Evolutionary conservation across 2,888 invertebrate species (phyloP), one percentile per base, ranked within the genome.

Genomic region (Zygaena filipendulae): DNA sequence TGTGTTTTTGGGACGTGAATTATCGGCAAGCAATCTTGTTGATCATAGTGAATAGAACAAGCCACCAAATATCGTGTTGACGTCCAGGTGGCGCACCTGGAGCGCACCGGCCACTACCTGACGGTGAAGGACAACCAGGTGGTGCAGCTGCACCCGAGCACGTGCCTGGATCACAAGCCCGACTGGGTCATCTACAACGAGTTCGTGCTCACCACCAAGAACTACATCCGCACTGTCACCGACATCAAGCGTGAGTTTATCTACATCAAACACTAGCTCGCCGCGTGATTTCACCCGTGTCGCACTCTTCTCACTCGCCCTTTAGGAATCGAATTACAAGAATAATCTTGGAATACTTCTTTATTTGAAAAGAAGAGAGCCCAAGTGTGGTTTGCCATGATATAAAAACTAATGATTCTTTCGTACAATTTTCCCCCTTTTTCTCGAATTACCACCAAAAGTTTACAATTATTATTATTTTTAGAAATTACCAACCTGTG

Each of bases 131-230:
- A 99, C 81, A 98, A 98, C 81, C 99, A 99, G 81, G 90, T 95
- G 37, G 99, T 99, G 1, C 98, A 98, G 67, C 84, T 99, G 21
- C 99, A 99, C 80, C 99, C 99, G 0, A 97, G 97, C 43, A 98
- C 98, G 5, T 98, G 97, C 59, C 85, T 99, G 32, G 98, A 98
- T 79, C 99, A 99, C 79, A 99, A 99, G 67, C 99, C 99, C 1
- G 99, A 99, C 72, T 99, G 99, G 99, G 98, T 98, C 21, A 90
- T 99, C 35, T 99, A 99, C 81, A 98, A 99, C 75, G 99, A 99
- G 81, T 99, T 99, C 61, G 99, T 99, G 25, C 83, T 99, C 43
- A 99, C 99, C 38, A 97, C 98, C 35, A 99, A 99, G 80, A 99
- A 99, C 75, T 99, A 99, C 67, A 99, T 99, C 52, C 84, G 99